Percentiles rank a stretch among this genome's conserved stretches.
These are phyloP conservation scores for Neopipo cinnamomea DNA, from an alignment of 2,113 vertebrate genomes.

Conservation along the genomic window DNA sequence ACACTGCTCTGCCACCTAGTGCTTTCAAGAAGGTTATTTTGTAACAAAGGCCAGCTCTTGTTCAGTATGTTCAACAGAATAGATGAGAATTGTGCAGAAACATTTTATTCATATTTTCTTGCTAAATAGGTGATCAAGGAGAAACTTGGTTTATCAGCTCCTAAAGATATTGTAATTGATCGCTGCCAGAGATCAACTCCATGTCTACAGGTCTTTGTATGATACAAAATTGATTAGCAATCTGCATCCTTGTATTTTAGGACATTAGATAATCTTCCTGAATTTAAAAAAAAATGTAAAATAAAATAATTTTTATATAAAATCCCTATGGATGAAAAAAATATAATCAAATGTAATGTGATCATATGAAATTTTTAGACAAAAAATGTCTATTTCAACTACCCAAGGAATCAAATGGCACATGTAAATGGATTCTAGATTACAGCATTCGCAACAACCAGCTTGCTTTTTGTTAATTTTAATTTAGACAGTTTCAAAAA, in stretches of 20 bases:
- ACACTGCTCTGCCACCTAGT: conserved; percentile 34
- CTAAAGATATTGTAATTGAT: accelerated
- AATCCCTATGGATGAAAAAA: neutral
- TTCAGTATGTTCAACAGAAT: neutral
- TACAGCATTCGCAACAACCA: neutral
- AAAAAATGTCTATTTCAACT: neutral
- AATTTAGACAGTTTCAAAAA: neutral
- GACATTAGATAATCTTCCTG: neutral
- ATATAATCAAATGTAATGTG: neutral
- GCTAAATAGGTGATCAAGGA: neutral
- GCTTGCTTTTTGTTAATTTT: neutral
- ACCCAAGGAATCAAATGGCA: neutral
- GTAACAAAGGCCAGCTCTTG: neutral
- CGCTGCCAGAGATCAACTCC: neutral
- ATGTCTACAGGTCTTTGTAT: neutral
- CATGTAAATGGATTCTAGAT: neutral
- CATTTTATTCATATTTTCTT: neutral
- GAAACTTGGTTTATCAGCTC: neutral
- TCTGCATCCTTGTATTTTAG: neutral
- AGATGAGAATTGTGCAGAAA: neutral
- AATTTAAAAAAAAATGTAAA: neutral
- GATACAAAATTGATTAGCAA: neutral
- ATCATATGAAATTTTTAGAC: neutral
- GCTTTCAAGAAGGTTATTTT: neutral
- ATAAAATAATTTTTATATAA: neutral